Evolutionary conservation across 2,113 vertebrate species (phyloP), one percentile per base, ranked within the genome.

Genomic region (Percina caprodes): DNA sequence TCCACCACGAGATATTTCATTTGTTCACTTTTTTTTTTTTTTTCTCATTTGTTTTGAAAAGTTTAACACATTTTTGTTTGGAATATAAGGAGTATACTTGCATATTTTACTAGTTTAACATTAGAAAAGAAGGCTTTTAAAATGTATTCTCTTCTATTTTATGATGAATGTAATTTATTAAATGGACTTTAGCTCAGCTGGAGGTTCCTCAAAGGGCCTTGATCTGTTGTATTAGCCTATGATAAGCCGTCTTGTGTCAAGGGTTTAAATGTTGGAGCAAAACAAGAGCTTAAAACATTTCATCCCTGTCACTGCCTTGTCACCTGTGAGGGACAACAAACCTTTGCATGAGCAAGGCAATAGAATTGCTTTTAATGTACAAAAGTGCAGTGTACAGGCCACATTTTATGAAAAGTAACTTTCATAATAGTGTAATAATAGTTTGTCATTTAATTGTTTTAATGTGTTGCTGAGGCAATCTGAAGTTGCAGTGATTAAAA

Each of bases 131-230:
- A 90, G 72, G 86, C 81, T 75, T 88, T 69, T 83, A 77, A 92
- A 86, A 83, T 91, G 66, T 85, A 88, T 91, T 90, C 76, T 91
- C 63, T 79, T 84, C 51, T 86, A 87, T 93, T 93, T 90, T 92
- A 86, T 87, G 73, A 83, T 92, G 91, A 94, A 94, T 94, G 92
- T 94, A 94, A 93, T 90, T 94, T 94, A 93, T 93, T 91, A 86
- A 89, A 86, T 63, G 77, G 79, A 91, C 85, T 89, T 93, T 90
- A 84, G 71, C 81, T 91, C 82, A 86, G 85, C 86, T 86, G 51
- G 58, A 76, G 84, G 77, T 84, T 88, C 80, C 75, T 91, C 33
- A 72, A 78, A 89, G 80, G 85, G 83, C 82, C 69, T 75, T 39
- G 35, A 62, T 76, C 73, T 85, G 72, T 91, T 69, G 79, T 77